phyloP scores from a whole-genome alignment of 2,113 vertebrate species.

The Diadophis punctatus region DNA sequence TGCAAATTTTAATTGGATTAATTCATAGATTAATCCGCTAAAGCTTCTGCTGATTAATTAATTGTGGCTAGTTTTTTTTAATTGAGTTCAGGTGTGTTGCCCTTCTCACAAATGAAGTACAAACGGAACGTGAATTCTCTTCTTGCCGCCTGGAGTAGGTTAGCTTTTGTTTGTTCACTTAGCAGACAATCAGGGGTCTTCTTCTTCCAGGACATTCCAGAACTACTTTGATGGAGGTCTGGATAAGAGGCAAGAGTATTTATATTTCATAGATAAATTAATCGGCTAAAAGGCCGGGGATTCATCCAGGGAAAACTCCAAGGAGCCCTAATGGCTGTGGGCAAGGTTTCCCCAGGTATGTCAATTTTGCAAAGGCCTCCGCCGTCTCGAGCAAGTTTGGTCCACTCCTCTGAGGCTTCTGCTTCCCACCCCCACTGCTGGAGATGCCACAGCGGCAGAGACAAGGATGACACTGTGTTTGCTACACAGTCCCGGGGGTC shows the following conservation, averaged over 20 bases:
- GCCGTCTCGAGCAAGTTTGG: neutral
- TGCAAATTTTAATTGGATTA: slow-evolving; percentile 10
- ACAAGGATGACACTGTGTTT: too few species aligned
- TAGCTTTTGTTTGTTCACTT: neutral
- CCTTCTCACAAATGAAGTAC: neutral
- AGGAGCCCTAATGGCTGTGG: neutral
- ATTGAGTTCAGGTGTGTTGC: neutral
- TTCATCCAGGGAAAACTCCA: neutral
- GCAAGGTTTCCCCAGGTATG: neutral
- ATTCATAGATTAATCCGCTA: slow-evolving; percentile 1
- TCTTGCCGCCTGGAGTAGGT: neutral
- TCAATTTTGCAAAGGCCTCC: neutral
- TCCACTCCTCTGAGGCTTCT: neutral
- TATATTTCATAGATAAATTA: slow-evolving; percentile 17
- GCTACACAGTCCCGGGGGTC: too few species aligned
- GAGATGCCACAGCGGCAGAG: fast-evolving
- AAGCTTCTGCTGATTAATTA: neutral
- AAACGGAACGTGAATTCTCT: neutral
- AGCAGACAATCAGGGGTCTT: neutral
- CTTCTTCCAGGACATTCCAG: neutral
- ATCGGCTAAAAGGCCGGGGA: neutral
- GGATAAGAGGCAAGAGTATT: neutral
- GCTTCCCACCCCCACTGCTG: neutral
- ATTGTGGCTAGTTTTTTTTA: neutral
- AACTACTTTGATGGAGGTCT: neutral